Conservation (phyloP, 2,113 vertebrate species). For the Takifugu flavidus region DNA sequence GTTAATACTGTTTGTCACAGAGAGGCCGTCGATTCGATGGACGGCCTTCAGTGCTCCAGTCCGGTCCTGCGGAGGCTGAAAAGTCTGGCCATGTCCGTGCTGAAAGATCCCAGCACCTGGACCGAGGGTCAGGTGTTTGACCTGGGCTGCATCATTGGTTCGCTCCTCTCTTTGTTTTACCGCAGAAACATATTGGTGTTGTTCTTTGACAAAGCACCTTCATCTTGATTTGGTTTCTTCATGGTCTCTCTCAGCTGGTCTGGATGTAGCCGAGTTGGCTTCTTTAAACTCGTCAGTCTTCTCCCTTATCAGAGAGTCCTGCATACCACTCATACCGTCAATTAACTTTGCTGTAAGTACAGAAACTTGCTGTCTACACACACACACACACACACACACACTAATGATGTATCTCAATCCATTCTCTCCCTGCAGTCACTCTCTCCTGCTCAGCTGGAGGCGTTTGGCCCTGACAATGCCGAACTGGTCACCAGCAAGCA, state of each 20-base stretch:
- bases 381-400: no score
- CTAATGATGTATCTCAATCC: background rate
- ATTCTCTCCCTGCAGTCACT: constrained; percentile 49
- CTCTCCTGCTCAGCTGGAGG: constrained; percentile 54
- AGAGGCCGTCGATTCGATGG: constrained; percentile 58
- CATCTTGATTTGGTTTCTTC: background rate
- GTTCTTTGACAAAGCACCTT: background rate
- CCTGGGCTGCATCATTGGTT: constrained; percentile 65
- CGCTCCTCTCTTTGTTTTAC: constrained; percentile 5
- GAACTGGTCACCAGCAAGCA: constrained; percentile 58
- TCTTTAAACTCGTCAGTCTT: constrained; percentile 49
- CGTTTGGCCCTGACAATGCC: constrained; percentile 68
- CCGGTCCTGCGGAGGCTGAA: constrained; percentile 37
- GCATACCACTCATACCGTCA: constrained; percentile 57
- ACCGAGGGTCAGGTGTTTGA: constrained; percentile 44
- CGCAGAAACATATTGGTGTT: no score
- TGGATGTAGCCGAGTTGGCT: constrained; percentile 47
- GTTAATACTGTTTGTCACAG: constrained; percentile 38
- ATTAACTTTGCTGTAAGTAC: constrained; percentile 59
- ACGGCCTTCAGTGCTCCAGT: constrained; percentile 39
- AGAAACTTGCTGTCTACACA: no score
- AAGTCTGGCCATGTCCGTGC: constrained; percentile 39
- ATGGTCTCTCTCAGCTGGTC: constrained; percentile 51
- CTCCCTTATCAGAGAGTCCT: constrained; percentile 37
- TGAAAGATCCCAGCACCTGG: constrained; percentile 57